Base-by-base conservation (phyloP, 1,140 invertebrate genomes). In the Danaus plexippus region DNA sequence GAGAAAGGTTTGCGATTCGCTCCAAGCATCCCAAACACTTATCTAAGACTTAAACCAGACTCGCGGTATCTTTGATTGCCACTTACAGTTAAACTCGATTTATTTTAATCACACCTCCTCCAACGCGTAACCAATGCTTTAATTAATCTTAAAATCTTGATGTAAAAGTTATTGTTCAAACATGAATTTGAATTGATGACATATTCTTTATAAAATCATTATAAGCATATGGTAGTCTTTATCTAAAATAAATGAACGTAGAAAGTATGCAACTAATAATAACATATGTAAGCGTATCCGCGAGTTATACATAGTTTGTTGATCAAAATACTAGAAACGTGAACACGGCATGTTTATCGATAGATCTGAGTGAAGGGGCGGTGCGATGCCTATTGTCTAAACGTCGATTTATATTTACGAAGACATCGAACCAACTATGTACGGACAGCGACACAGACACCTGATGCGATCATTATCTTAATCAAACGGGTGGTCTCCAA, bases 341-440 rank as follows among this genome's bases (percentile, higher is more conserved):
- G 57, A 48, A 68, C 63, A 63, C 42, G 47, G 52, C 43, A 52
- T 42, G 59, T 45, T 60, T 76, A 80, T 80, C 75, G 56, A 12
- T 40, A 49, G 63, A 76, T 76, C 73, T 65, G 53, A 65, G 52
- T 57, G 57, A 63, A 63, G 68, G 69, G 61, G 69, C 57, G 61
- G 66, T 63, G 55, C 67, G 64, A 66, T 57, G 63, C 53, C 72
- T 67, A 84, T 84, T 84, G 80, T 81, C 69, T 74, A 67, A 71
- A 62, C 72, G 79, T 78, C 76, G 76, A 82, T 80, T 68, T 72
- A 77, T 77, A 80, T 84, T 79, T 73, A 85, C 64, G 69, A 64
- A 61, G 71, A 71, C 70, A 62, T 62, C 65, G 61, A 57, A 48
- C 58, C 65, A 58, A 73, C 64, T 66, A 63, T 60, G 59, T 59